Evolutionary conservation across 1,140 invertebrate genomes (phyloP).

Genomic region (Danaus melanippus): DNA sequence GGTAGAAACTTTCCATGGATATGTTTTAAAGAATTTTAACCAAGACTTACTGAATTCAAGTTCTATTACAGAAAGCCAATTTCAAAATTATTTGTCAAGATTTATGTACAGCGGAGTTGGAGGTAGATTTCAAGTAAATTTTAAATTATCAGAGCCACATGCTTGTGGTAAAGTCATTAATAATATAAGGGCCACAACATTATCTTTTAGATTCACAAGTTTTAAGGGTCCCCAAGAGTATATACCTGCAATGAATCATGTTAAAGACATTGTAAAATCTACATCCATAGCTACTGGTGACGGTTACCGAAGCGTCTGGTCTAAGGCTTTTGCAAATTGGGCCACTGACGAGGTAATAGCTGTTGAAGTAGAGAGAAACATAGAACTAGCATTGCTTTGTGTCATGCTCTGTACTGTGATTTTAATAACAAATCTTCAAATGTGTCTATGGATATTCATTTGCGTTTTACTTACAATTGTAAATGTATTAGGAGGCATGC

Average conservation of each 20-base stretch:
- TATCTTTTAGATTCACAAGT: conserved; percentile 76
- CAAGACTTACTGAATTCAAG: conserved; percentile 66
- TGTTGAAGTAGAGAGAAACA: conserved; percentile 83
- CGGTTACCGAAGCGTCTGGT: conserved; percentile 78
- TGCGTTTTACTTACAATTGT: conserved; percentile 85
- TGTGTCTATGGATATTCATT: conserved; percentile 83
- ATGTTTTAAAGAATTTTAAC: conserved; percentile 70
- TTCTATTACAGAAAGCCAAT: conserved; percentile 68
- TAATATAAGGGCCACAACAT: conserved; percentile 73
- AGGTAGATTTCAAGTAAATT: conserved; percentile 79
- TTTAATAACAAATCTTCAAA: conserved; percentile 85
- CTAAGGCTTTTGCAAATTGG: conserved; percentile 81
- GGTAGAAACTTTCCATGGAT: conserved; percentile 76
- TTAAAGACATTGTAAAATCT: conserved; percentile 73
- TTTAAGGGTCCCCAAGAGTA: conserved; percentile 77
- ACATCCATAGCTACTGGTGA: conserved; percentile 74
- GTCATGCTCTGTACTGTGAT: conserved; percentile 86
- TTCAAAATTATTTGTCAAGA: conserved; percentile 76
- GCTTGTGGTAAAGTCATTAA: conserved; percentile 75
- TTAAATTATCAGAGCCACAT: conserved; percentile 75
- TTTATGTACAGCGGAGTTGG: conserved; percentile 80
- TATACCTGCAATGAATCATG: conserved; percentile 81
- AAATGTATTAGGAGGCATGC: conserved; percentile 88
- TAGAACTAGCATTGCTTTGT: conserved; percentile 83
- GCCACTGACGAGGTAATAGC: conserved; percentile 86